Percentiles rank a stretch among this genome's conserved stretches.
These are phyloP conservation scores for Oreamnos americanus DNA, from an alignment of 2,113 vertebrate species.

Conservation along the genomic window DNA sequence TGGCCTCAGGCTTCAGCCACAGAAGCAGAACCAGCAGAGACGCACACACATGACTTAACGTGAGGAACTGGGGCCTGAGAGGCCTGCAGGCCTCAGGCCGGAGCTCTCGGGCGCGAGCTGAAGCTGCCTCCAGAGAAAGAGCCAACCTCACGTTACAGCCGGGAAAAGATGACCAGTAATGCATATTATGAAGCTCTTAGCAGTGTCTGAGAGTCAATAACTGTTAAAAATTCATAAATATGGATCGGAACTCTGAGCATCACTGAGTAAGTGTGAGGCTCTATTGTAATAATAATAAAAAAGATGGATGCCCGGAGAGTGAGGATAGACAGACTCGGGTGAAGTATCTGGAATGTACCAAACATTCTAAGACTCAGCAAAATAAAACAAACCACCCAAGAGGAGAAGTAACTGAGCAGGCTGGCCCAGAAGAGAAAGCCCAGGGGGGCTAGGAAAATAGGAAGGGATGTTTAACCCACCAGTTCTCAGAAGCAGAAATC, in stretches of 20 bases:
- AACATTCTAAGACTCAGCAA: neutral
- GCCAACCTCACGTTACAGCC: accelerated
- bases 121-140: no score
- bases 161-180: neutral
- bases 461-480: no score
- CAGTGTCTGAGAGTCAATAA: accelerated
- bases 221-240: neutral
- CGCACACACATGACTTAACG: accelerated
- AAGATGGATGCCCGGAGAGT: neutral
- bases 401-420: neutral
- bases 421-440: neutral
- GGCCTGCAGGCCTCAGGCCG: neutral
- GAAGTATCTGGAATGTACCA: neutral
- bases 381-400: no score
- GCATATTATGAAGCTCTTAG: accelerated
- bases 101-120: accelerated
- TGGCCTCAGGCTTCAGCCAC: neutral
- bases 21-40: neutral
- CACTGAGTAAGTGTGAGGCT: neutral
- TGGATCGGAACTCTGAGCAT: neutral
- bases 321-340: neutral
- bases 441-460: accelerated
- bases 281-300: neutral
- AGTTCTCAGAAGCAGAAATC: neutral
- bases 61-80: accelerated